Evolutionary conservation across 1,140 invertebrate genomes (phyloP), one percentile per base, ranked within the genome.

Genomic region (Zaprionus davidi): DNA sequence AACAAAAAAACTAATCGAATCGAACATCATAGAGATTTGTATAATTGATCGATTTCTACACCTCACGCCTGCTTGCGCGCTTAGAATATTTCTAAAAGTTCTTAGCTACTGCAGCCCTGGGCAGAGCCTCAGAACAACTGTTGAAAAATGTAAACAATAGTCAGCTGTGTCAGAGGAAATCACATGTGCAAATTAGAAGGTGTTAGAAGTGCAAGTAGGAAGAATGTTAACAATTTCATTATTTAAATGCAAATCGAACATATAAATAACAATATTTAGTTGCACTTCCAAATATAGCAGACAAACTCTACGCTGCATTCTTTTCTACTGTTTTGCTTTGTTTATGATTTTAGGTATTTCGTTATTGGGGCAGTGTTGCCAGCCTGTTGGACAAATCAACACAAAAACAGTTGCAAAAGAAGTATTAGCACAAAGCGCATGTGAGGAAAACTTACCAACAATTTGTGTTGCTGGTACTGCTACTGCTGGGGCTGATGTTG

Each of bases 401-500:
- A 63, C 59, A 67, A 67, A 22, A 86, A 82, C 69, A 87, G 84
- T 83, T 77, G 80, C 81, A 83, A 83, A 83, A 83, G 68, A 60
- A 65, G 71, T 66, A 60, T 69, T 67, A 79, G 36, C 83, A 62
- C 49, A 84, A 83, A 83, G 64, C 77, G 86, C 71, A 88, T 80
- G 84, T 77, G 82, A 60, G 22, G 66, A 73, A 71, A 79, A 86
- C 83, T 86, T 86, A 88, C 83, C 84, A 83, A 83, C 77, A 86
- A 80, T 78, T 74, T 74, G 36, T 31, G 34, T 64, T 71, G n/a
- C 15, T 51, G 60, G 5, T 62, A 15, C 64, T 65, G 41, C 44
- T 36, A 57, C 28, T 41, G 44, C 12, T 46, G 20, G 28, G 55
- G 70, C 31, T 58, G 31, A 28, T 46, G 57, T 7, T 51, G 28